A percentile compares a stretch with the other conserved stretches of the same genome.
Conservation (phyloP, 92 coral and sea anemone species). For the Zoanthus sansibaricus region DNA sequence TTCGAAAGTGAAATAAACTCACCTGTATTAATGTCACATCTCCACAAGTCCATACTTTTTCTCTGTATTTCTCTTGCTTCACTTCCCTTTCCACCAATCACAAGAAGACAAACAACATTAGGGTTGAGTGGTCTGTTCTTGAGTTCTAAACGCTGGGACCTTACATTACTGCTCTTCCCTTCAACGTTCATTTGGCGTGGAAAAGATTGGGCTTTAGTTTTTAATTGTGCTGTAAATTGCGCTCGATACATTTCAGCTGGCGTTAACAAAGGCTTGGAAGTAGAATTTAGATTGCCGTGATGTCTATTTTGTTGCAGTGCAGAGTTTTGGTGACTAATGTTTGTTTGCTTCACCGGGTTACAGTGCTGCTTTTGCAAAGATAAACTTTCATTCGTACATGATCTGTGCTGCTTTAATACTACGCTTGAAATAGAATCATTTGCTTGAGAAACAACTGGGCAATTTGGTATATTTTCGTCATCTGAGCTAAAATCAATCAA, state of each 20-base stretch:
- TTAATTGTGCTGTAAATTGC: not conserved
- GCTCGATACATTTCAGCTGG: constrained; percentile 45
- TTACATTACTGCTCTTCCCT: not conserved
- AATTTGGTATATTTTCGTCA: constrained; percentile 8
- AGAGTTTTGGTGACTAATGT: not conserved
- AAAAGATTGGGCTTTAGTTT: constrained; percentile 25
- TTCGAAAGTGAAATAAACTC: not conserved
- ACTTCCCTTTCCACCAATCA: constrained; percentile 88
- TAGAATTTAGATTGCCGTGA: not conserved
- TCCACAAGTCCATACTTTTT: constrained; percentile 90
- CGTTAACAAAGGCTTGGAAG: constrained; percentile 11
- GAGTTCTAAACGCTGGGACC: not conserved
- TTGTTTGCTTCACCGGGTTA: not conserved
- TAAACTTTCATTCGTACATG: not conserved
- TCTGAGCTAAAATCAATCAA: constrained; percentile 44
- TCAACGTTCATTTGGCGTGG: constrained; percentile 35
- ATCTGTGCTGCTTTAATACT: not conserved
- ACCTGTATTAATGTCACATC: constrained; percentile 93
- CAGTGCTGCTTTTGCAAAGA: not conserved
- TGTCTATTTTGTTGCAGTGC: not conserved
- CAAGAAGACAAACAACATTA: constrained; percentile 73
- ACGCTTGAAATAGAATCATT: not conserved
- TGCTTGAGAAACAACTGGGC: not conserved
- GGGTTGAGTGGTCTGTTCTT: constrained; percentile 32
- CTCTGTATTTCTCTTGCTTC: constrained; percentile 79